phyloP scores from a whole-genome alignment of 2,113 vertebrate species.

The rat (Rattus norvegicus) region GRCr8 NC_086023.1:142486501-142487000 shows the following conservation, averaged over 20 bases:
- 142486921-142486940: not conserved
- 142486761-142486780: slow-evolving; percentile 81
- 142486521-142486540: not conserved
- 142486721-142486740: slow-evolving; percentile 87
- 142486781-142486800: slow-evolving; percentile 86
- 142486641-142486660: not conserved
- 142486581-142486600: not conserved
- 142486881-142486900: not conserved
- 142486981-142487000: not conserved
- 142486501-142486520: not conserved
- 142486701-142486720: slow-evolving; percentile 84
- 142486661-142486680: slow-evolving; percentile 80
- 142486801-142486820: slow-evolving; percentile 94
- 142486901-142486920: not conserved
- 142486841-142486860: slow-evolving; percentile 93
- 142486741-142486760: slow-evolving; percentile 78
- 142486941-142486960: slow-evolving; percentile 17
- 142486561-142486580: not conserved
- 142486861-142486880: not conserved
- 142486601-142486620: not conserved
- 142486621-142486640: not conserved
- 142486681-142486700: slow-evolving; percentile 88
- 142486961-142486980: not conserved
- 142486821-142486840: slow-evolving; percentile 91
- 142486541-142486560: not conserved